These are phyloP conservation scores for Spisula subtruncata DNA, from an alignment of 2,888 invertebrate species.

Conservation along the genomic window DNA sequence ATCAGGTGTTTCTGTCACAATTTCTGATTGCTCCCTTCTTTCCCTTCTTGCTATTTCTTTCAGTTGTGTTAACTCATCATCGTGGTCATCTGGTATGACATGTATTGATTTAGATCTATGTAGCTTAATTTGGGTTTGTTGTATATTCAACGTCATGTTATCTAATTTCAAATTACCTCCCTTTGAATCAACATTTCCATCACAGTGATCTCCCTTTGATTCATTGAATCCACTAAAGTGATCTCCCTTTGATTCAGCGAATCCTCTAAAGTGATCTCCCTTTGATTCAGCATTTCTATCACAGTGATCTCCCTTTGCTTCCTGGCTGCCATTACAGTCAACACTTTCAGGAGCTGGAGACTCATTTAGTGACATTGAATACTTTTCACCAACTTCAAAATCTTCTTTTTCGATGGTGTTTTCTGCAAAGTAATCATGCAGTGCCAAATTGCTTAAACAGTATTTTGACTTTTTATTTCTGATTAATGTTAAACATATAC, in stretches of 20 bases:
- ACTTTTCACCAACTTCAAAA: conserved; percentile 11
- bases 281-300: not conserved
- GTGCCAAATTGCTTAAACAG: too few species aligned
- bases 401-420: conserved; percentile 17
- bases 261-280: not conserved
- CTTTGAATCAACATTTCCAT: not conserved
- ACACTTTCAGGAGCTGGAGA: not conserved
- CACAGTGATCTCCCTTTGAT: conserved; percentile 5
- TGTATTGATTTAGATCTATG: not conserved
- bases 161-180: not conserved
- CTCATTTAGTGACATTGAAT: not conserved
- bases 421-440: not conserved
- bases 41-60: not conserved
- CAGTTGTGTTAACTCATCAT: conserved; percentile 21
- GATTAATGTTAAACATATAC: too few species aligned
- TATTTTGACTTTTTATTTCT: too few species aligned
- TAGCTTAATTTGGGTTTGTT: not conserved
- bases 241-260: not conserved
- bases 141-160: not conserved
- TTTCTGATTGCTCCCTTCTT: not conserved
- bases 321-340: not conserved
- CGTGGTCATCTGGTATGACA: not conserved
- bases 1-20: not conserved
- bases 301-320: conserved; percentile 4
- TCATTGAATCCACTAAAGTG: not conserved